Evolutionary conservation across 2,888 invertebrate species (phyloP), one percentile per base, ranked within the genome.

Genomic region (Unio pictorum): DNA sequence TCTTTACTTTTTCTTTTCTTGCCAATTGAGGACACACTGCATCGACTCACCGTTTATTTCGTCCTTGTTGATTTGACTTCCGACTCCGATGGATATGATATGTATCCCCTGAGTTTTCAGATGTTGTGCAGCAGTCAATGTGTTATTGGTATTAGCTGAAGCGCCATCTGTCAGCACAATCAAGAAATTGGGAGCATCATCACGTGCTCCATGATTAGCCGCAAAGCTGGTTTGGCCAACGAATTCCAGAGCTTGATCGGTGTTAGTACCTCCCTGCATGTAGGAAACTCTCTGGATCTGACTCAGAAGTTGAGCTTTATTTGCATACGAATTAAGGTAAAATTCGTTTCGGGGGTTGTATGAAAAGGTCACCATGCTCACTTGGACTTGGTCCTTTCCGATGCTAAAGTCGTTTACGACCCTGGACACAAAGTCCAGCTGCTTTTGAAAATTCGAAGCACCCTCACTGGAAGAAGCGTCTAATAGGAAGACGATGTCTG

Each of bases 291-390:
- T 68, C 65, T 77, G 80, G 15, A 82, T 69, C 0, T 79, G 77
- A 30, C 70, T 61, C 3, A 79, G 63, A 26, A 79, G 62, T 1
- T 71, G 58, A 1, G 70, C 63, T 68, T 75, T 80, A 15, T 62
- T 63, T 0, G 45, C 26, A 65, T 79, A 77, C n/a, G 75, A 70
- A 65, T 79, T 79, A 17, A 81, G 70, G 65, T 74, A 78, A 61
- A 79, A 76, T 63, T 76, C 76, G 56, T 73, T 74, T 15, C 65
- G 67, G n/a, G 62, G 67, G 15, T 63, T 61, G 15, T 65, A 61
- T n/a, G 72, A 71, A 62, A 71, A 80, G 28, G 81, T 82, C 3
- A 76, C 76, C 20, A 82, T 68, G n/a, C 78, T 80, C 30, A 82
- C 74, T 56, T 80, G 75, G 26, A 81, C 73, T 60, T 70, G 67